Percentiles rank a stretch among this genome's conserved stretches.
Conservation (phyloP, 2,113 vertebrate genomes). For the Aplodontia rufa region DNA sequence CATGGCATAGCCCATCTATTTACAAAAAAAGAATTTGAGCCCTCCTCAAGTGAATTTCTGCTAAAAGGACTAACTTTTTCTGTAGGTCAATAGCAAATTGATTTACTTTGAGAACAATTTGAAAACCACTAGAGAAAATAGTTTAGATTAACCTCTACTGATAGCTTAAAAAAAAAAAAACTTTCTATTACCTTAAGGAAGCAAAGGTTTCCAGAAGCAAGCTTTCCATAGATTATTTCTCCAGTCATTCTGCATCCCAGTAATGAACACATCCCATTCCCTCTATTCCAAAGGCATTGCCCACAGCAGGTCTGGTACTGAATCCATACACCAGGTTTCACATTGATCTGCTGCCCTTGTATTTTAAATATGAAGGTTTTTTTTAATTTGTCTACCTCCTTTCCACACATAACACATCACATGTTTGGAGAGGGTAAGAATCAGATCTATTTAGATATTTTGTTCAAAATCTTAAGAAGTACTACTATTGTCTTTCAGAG, state of each 20-base stretch:
- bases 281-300: background rate
- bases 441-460: background rate
- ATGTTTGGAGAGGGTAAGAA: background rate
- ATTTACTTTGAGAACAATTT: slow-evolving; percentile 38
- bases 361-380: background rate
- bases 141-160: background rate
- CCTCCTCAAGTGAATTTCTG: background rate
- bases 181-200: background rate
- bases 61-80: slow-evolving; percentile 12
- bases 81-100: background rate
- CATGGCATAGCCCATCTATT: background rate
- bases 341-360: background rate
- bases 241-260: background rate
- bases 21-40: background rate
- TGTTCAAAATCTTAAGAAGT: background rate
- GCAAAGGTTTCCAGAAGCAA: background rate
- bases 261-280: rapidly evolving
- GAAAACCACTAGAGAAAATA: slow-evolving; percentile 30
- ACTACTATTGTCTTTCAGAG: background rate
- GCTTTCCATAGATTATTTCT: background rate
- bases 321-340: background rate
- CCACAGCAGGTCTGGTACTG: background rate
- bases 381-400: background rate
- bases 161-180: background rate
- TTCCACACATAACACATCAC: background rate